These are phyloP conservation scores for Bergia puertoricense DNA, from an alignment of 92 coral and sea anemone species.

Conservation along the genomic window DNA sequence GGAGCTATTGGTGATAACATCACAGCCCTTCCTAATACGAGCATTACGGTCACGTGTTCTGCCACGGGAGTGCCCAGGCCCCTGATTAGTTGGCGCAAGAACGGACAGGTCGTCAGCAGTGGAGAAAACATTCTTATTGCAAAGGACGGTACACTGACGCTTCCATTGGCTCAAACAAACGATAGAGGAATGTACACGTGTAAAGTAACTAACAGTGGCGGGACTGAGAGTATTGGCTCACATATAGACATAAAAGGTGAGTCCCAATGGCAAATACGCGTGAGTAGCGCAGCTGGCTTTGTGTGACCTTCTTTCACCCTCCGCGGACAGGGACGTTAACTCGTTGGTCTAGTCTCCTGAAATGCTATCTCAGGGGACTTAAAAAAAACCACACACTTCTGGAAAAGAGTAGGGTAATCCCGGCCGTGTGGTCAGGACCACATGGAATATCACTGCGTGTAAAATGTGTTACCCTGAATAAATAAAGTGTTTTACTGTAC, in stretches of 20 bases:
- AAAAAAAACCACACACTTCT: too few relatives aligned
- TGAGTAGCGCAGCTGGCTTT: too few relatives aligned
- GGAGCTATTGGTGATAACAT: constrained; percentile 28
- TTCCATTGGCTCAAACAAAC: constrained; percentile 24
- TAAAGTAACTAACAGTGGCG: constrained; percentile 57
- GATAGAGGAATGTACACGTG: constrained; percentile 65
- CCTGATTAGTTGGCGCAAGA: constrained; percentile 25
- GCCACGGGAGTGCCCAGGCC: constrained; percentile 30
- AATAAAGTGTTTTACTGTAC: too few relatives aligned
- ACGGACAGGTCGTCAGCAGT: background rate
- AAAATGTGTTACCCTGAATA: too few relatives aligned
- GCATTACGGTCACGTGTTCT: constrained; percentile 25
- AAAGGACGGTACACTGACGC: constrained; percentile 50
- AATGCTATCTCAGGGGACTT: too few relatives aligned
- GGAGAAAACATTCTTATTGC: constrained; percentile 6
- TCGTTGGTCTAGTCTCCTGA: too few relatives aligned
- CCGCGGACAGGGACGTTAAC: too few relatives aligned
- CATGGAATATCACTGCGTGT: too few relatives aligned
- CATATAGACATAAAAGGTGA: constrained; percentile 54
- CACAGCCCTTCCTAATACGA: constrained; percentile 38
- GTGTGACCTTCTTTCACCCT: too few relatives aligned
- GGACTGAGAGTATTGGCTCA: constrained; percentile 49
- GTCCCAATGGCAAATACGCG: too few relatives aligned
- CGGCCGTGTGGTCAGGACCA: too few relatives aligned
- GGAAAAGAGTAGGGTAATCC: too few relatives aligned